A percentile compares a stretch with the other conserved stretches of the same genome.
phyloP scores from a whole-genome alignment of 2,888 invertebrate species.

The Polia nebulosa region DNA sequence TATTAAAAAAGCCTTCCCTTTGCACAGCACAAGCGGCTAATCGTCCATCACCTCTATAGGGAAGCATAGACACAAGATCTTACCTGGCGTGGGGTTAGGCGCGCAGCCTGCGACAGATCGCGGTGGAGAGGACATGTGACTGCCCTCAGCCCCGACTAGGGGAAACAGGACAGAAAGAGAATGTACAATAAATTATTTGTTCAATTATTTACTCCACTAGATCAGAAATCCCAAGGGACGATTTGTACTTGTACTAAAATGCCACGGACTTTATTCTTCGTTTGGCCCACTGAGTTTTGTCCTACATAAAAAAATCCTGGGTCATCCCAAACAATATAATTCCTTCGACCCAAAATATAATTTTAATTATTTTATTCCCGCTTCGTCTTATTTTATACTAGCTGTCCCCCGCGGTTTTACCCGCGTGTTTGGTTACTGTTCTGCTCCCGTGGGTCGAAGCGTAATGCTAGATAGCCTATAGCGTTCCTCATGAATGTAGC shows the following conservation, averaged over 20 bases:
- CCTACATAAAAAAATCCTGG: no score
- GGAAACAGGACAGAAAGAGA: conserved; percentile 58
- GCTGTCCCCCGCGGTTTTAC: no score
- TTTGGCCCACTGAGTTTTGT: no score
- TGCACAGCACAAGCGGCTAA: conserved; percentile 42
- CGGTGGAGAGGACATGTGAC: conserved; percentile 54
- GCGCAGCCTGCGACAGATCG: conserved; percentile 55
- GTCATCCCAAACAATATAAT: no score
- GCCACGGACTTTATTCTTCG: no score
- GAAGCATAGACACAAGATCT: conserved; percentile 40
- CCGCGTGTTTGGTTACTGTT: no score
- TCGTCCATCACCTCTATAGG: conserved; percentile 36
- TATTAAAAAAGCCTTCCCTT: conserved; percentile 12
- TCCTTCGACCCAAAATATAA: no score
- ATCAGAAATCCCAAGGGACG: background rate
- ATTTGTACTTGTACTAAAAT: background rate
- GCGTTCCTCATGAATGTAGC: no score
- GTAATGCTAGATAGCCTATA: no score
- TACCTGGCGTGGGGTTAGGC: conserved; percentile 58
- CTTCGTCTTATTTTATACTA: no score
- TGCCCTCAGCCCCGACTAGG: conserved; percentile 58
- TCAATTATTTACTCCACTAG: background rate
- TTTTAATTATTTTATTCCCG: no score
- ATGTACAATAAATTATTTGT: conserved; percentile 24
- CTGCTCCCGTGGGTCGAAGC: no score